phyloP scores from a whole-genome alignment of 2,113 vertebrate genomes.

The Gallinago media region DNA sequence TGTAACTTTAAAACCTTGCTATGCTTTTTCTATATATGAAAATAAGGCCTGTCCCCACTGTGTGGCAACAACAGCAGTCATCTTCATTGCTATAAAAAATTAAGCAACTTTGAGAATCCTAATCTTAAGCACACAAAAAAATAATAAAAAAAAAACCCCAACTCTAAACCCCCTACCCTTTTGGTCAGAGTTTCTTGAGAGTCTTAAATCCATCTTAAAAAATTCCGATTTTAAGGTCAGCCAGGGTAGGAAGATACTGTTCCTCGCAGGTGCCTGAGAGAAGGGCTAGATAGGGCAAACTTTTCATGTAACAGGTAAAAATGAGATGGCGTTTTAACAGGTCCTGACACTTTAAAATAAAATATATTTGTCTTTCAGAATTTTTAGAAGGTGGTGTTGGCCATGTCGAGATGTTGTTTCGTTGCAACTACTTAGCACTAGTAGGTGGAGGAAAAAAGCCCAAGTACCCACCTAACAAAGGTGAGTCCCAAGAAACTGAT shows the following conservation, averaged over 20 bases:
- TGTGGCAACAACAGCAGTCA: background rate
- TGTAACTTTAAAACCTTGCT: background rate
- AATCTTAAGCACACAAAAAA: background rate
- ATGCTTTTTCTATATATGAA: background rate
- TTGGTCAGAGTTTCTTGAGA: background rate
- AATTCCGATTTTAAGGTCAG: background rate
- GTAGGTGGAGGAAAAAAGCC: slow-evolving; percentile 98
- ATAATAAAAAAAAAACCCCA: too few species aligned
- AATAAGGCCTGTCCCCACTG: background rate
- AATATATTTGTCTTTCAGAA: slow-evolving; percentile 78
- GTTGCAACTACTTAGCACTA: slow-evolving; percentile 97
- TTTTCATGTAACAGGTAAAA: background rate
- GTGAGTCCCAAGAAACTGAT: slow-evolving; percentile 60
- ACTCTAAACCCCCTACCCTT: background rate
- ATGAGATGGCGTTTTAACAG: background rate
- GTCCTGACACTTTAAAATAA: background rate
- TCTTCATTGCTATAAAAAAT: background rate
- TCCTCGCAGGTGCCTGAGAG: background rate
- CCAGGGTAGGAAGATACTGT: background rate
- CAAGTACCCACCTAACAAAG: slow-evolving; percentile 99
- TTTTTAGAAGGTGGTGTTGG: slow-evolving; percentile 96
- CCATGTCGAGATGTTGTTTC: slow-evolving; percentile 97
- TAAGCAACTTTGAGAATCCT: background rate
- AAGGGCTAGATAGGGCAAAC: fast-evolving
- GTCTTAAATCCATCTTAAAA: background rate